Conservation (phyloP, 1,140 invertebrate species). For the Drosophila ambigua region DNA sequence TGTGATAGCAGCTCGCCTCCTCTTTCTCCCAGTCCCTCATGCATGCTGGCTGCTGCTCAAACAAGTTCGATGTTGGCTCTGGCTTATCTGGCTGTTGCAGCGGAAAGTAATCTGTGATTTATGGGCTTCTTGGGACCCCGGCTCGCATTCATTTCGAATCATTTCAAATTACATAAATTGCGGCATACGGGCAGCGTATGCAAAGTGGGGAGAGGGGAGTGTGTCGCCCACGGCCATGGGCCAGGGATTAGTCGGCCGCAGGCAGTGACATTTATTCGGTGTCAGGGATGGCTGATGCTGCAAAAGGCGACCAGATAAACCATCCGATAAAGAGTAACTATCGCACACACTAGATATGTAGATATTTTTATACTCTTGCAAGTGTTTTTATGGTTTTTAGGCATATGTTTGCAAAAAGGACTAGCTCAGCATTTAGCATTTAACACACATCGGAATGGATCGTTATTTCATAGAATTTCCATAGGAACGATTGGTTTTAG, state of each 20-base stretch:
- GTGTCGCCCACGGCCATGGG: neutral
- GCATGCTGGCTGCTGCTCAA: slow-evolving; percentile 35
- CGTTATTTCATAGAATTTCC: no score
- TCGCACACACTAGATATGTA: neutral
- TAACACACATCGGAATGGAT: no score
- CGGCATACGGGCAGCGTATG: slow-evolving; percentile 28
- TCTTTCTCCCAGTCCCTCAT: slow-evolving; percentile 20
- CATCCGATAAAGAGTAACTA: slow-evolving; percentile 17
- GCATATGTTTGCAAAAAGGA: no score
- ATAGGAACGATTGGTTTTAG: no score
- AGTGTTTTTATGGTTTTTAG: no score
- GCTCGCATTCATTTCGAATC: slow-evolving; percentile 47
- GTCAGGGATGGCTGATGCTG: slow-evolving; percentile 1
- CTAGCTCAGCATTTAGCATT: no score
- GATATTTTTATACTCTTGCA: no score
- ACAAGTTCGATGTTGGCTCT: slow-evolving; percentile 72
- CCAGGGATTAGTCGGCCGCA: slow-evolving; percentile 49
- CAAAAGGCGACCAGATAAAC: neutral
- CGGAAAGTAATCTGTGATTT: slow-evolving; percentile 65
- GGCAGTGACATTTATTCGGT: slow-evolving; percentile 42
- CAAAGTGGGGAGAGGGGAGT: slow-evolving; percentile 2
- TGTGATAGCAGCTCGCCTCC: slow-evolving; percentile 40
- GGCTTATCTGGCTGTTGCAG: neutral
- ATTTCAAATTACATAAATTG: slow-evolving; percentile 74
- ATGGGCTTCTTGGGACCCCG: slow-evolving; percentile 42